Percentiles rank a stretch among this genome's conserved stretches.
These are phyloP conservation scores for Drosophila affinis DNA, from an alignment of 2,888 invertebrate genomes.

Conservation along the genomic window DNA sequence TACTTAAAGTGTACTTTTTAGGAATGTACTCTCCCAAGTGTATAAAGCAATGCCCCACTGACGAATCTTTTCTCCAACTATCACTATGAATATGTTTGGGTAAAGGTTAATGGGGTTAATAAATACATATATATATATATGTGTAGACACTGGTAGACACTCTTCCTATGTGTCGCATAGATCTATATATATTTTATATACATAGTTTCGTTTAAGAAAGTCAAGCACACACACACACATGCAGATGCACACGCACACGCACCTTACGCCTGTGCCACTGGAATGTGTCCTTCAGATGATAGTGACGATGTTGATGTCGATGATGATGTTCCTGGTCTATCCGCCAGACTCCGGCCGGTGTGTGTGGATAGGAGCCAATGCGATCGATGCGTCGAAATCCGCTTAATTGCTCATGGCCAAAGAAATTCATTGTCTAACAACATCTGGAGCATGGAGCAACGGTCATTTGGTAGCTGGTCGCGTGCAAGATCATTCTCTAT, in stretches of 20 bases:
- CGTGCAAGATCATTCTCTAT: slow-evolving; percentile 16
- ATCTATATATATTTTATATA: background rate
- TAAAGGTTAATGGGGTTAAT: slow-evolving; percentile 68
- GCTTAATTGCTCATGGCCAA: slow-evolving; percentile 81
- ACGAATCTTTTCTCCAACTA: slow-evolving; percentile 46
- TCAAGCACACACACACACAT: slow-evolving; percentile 1
- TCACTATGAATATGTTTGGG: slow-evolving; percentile 51
- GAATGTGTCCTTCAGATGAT: slow-evolving; percentile 45
- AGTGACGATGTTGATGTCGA: slow-evolving; percentile 24
- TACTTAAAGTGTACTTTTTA: background rate
- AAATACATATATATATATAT: slow-evolving; percentile 35
- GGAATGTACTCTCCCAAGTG: background rate
- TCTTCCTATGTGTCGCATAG: background rate
- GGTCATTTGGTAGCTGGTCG: slow-evolving; percentile 2
- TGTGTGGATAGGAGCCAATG: slow-evolving; percentile 55
- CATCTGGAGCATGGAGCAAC: slow-evolving; percentile 15
- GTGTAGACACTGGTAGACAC: background rate
- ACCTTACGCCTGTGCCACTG: slow-evolving; percentile 67
- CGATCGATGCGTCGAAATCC: slow-evolving; percentile 80
- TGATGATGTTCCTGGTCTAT: slow-evolving; percentile 7
- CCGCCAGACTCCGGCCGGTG: slow-evolving; percentile 62
- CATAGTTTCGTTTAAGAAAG: background rate
- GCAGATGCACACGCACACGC: slow-evolving; percentile 10
- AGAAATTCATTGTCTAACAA: slow-evolving; percentile 80
- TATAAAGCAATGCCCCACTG: slow-evolving; percentile 48